Percentiles rank a stretch among this genome's conserved stretches.
These are phyloP conservation scores for Labroides dimidiatus DNA, from an alignment of 2,797 vertebrate species.

Conservation along the genomic window DNA sequence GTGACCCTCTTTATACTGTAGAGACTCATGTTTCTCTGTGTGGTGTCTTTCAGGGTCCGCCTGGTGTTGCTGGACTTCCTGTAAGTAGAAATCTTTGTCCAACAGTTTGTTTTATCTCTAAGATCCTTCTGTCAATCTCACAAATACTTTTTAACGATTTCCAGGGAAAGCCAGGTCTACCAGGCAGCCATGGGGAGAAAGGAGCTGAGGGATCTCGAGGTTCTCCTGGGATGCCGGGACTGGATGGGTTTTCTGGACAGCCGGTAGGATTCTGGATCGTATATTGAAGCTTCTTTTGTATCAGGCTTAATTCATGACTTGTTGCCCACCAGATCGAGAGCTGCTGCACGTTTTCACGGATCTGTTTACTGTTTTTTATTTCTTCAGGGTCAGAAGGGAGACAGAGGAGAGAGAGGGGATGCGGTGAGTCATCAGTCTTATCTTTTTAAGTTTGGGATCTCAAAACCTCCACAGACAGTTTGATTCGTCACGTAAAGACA, in stretches of 20 bases:
- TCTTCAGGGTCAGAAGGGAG: conserved; percentile 78
- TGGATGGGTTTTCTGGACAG: conserved; percentile 85
- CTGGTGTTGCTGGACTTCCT: conserved; percentile 83
- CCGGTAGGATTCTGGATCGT: conserved; percentile 70
- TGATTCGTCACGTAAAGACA: not conserved
- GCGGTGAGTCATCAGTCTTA: conserved; percentile 69
- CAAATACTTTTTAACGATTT: conserved; percentile 2
- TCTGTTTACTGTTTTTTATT: not conserved
- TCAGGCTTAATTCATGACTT: too few relatives aligned
- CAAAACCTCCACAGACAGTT: not conserved
- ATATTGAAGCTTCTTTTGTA: not conserved
- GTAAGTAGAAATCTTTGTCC: conserved; percentile 60
- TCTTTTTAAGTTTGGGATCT: too few relatives aligned
- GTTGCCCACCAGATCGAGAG: too few relatives aligned
- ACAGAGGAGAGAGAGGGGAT: conserved; percentile 74
- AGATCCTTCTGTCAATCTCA: not conserved
- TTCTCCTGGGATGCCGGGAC: conserved; percentile 84
- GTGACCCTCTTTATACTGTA: not conserved
- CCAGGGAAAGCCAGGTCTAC: conserved; percentile 84
- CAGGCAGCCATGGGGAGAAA: conserved; percentile 85
- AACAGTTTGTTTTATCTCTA: too few relatives aligned
- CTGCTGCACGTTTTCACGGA: not conserved
- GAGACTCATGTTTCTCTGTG: not conserved
- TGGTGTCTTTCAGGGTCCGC: conserved; percentile 81
- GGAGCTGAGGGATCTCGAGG: conserved; percentile 81